Percentiles rank a stretch among this genome's conserved stretches.
phyloP scores from a whole-genome alignment of 1,140 invertebrate species.

The Rhagoletis zephyria region DNA sequence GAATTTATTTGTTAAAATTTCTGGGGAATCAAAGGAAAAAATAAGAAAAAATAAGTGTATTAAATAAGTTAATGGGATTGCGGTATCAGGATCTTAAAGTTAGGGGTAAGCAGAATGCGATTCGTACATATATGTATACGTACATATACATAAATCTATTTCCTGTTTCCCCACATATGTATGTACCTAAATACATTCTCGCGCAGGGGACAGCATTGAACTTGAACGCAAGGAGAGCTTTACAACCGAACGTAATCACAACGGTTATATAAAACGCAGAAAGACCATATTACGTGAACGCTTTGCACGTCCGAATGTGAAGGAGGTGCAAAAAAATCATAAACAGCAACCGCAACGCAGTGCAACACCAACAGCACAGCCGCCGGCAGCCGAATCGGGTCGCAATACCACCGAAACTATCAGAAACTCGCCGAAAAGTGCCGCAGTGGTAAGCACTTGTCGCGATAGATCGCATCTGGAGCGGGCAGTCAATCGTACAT shows the following conservation, averaged over 20 bases:
- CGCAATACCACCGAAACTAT: conserved; percentile 10
- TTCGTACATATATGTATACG: too few species aligned
- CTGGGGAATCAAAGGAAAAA: conserved; percentile 7
- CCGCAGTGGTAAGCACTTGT: not conserved
- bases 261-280: conserved; percentile 28
- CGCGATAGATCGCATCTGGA: conserved; percentile 11
- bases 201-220: conserved; percentile 32
- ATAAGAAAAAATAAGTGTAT: conserved; percentile 27
- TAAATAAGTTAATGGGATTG: conserved; percentile 34
- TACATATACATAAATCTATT: not conserved
- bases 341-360: not conserved
- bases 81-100: conserved; percentile 42
- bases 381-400: not conserved
- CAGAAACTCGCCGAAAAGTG: not conserved
- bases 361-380: not conserved
- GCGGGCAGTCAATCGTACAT: conserved; percentile 25
- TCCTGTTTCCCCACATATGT: not conserved
- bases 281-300: conserved; percentile 37
- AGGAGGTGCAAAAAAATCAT: not conserved
- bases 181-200: not conserved
- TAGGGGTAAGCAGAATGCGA: not conserved
- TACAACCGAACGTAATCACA: conserved; percentile 33
- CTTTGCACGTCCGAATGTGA: conserved; percentile 17
- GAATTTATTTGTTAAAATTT: conserved; percentile 28
- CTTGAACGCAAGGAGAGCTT: conserved; percentile 43